A percentile compares a stretch with the other conserved stretches of the same genome.
These are phyloP conservation scores for Mycetomoellerius zeteki DNA, from an alignment of 1,140 invertebrate genomes.

Conservation along the genomic window DNA sequence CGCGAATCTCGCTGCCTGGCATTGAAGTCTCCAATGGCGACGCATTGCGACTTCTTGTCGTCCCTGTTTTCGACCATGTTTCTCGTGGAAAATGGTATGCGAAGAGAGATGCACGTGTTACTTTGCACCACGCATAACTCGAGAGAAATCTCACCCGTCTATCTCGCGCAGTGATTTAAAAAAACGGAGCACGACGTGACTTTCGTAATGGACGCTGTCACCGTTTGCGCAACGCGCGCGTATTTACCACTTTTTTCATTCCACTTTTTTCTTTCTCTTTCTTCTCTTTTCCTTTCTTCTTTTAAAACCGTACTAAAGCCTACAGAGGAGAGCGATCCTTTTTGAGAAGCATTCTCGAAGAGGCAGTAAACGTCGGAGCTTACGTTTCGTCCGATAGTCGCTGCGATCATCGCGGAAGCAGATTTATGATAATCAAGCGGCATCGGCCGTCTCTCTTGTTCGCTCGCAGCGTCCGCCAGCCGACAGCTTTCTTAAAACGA, in stretches of 20 bases:
- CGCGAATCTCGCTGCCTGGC: slow-evolving; percentile 72
- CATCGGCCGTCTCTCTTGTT: slow-evolving; percentile 48
- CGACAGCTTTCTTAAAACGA: slow-evolving; percentile 65
- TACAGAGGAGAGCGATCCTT: slow-evolving; percentile 20
- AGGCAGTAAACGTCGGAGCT: slow-evolving; percentile 69
- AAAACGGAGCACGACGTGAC: slow-evolving; percentile 28
- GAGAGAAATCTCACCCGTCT: neutral
- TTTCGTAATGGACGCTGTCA: slow-evolving; percentile 42
- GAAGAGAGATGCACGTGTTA: slow-evolving; percentile 18
- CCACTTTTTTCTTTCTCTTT: neutral
- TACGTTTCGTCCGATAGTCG: slow-evolving; percentile 43
- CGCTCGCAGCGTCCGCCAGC: slow-evolving; percentile 8
- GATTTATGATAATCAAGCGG: slow-evolving; percentile 76
- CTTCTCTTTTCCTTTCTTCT: neutral
- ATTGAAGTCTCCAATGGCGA: slow-evolving; percentile 79
- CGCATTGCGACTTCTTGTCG: slow-evolving; percentile 20
- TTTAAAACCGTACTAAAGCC: slow-evolving; percentile 1
- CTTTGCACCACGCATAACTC: neutral
- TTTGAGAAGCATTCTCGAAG: slow-evolving; percentile 32
- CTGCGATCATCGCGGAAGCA: slow-evolving; percentile 57
- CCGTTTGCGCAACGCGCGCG: slow-evolving; percentile 27
- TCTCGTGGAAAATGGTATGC: slow-evolving; percentile 31
- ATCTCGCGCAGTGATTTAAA: slow-evolving; percentile 15
- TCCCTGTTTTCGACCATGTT: slow-evolving; percentile 21
- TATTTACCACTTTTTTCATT: neutral